phyloP scores from a whole-genome alignment of 2,113 vertebrate genomes.

The Rhynchomys soricoides region DNA sequence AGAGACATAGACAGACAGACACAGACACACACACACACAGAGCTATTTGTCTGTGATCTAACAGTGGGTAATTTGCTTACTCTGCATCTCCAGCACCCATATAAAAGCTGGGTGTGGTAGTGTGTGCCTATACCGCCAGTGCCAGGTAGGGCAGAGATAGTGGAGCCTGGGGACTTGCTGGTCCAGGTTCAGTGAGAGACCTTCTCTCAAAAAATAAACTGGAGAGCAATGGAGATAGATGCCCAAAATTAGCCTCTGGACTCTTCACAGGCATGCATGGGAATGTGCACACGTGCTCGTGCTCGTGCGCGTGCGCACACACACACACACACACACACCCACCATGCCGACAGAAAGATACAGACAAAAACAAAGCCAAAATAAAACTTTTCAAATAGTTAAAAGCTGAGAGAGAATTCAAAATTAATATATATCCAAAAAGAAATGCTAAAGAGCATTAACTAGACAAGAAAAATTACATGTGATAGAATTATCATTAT shows the following conservation, averaged over 20 bases:
- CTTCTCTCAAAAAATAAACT: not conserved
- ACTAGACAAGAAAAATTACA: conserved; percentile 2
- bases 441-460: conserved; percentile 29
- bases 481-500: not conserved
- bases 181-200: not conserved
- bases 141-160: not conserved
- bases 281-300: too few relatives aligned
- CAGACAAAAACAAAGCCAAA: not conserved
- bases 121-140: not conserved
- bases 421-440: not conserved
- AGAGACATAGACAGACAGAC: not conserved
- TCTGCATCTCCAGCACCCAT: not conserved
- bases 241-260: not conserved
- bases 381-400: not conserved
- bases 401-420: not conserved
- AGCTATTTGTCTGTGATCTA: not conserved
- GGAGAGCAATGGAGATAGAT: not conserved
- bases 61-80: not conserved
- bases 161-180: not conserved
- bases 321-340: not conserved
- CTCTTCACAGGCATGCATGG: too few relatives aligned
- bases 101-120: not conserved
- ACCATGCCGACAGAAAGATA: too few relatives aligned
- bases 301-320: too few relatives aligned
- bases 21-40: not conserved